Base-by-base conservation (phyloP, 2,888 invertebrate species). In the Torymus auratus region DNA sequence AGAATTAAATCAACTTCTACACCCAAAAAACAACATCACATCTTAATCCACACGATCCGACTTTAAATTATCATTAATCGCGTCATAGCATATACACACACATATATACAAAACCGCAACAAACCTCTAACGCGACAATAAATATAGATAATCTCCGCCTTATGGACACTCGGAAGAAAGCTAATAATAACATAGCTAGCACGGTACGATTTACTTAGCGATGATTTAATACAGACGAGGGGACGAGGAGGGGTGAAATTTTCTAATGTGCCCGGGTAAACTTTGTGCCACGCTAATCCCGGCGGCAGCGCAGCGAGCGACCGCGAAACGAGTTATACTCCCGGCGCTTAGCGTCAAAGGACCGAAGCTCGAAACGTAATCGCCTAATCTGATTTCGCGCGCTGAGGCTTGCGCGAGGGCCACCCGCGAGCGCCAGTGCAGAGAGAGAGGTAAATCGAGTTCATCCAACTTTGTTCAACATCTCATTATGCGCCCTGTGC, bases 361-460 rank as follows among this genome's bases (percentile, higher is more conserved):
- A 62, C 70, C 70, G 68, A 76, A 72, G 23, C 75, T 64, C 52
- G 56, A 61, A 56, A 67, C 23, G 76, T 72, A 80, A 80, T 80
- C 80, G 78, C 60, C 73, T 78, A 74, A 81, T 81, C 81, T 62
- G 60, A 81, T 78, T 78, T 60, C 41, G 75, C 70, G 61, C 20
- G 60, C 41, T 41, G 41, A 41, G 20, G 20, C 20, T 20, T 20
- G 2, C 20, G 20, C 1, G 20, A 20, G 20, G 20, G n/a, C 60
- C 53, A 53, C 52, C 70, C 65, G 13, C 14, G 23, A 41, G 41
- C 41, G 7, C 41, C 7, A 7, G 7, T 5, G 7, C 5, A 28
- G 41, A 41, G 41, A 41, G 41, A 41, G 41, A 64, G 50, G 41
- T 14, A 75, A 74, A 74, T 81, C 70, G 73, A 81, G 74, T 81